A percentile compares a stretch with the other conserved stretches of the same genome.
Conservation (phyloP, 2,888 invertebrate genomes). For the Aromia moschata region DNA sequence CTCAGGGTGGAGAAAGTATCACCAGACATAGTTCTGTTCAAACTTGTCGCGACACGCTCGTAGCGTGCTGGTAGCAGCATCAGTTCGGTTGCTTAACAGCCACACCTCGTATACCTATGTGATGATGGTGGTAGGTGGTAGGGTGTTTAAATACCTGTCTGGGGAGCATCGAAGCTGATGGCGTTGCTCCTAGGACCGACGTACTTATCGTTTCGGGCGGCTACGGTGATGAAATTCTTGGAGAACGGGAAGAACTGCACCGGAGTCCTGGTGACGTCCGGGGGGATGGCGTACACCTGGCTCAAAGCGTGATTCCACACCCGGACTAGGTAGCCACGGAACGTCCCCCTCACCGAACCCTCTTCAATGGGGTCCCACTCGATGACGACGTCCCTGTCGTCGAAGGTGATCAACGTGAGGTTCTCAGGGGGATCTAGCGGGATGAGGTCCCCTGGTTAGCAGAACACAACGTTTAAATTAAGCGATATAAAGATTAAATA, state of each 20-base stretch:
- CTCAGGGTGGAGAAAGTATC: too few species aligned
- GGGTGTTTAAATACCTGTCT: slow-evolving; percentile 53
- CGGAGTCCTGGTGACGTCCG: slow-evolving; percentile 48
- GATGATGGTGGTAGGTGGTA: too few species aligned
- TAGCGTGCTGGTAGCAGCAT: too few species aligned
- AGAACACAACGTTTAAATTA: neutral
- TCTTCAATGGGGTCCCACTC: slow-evolving; percentile 51
- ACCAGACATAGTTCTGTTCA: too few species aligned
- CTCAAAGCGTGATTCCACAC: slow-evolving; percentile 53
- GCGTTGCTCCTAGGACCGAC: slow-evolving; percentile 55
- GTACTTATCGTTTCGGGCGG: slow-evolving; percentile 54
- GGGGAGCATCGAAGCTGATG: slow-evolving; percentile 54
- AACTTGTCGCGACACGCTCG: too few species aligned
- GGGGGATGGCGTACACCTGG: slow-evolving; percentile 54
- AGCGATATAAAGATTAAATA: too few species aligned
- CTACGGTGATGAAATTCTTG: slow-evolving; percentile 54
- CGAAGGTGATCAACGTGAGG: slow-evolving; percentile 48
- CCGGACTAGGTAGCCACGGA: slow-evolving; percentile 53
- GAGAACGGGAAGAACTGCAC: slow-evolving; percentile 56
- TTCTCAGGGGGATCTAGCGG: slow-evolving; percentile 52
- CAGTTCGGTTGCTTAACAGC: too few species aligned
- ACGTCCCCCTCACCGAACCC: slow-evolving; percentile 51
- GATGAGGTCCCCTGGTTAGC: slow-evolving; percentile 50
- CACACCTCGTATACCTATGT: too few species aligned
- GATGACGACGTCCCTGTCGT: slow-evolving; percentile 49